Evolutionary conservation across 2,113 vertebrate genomes (phyloP).

Genomic region (Megaceryle torquata): DNA sequence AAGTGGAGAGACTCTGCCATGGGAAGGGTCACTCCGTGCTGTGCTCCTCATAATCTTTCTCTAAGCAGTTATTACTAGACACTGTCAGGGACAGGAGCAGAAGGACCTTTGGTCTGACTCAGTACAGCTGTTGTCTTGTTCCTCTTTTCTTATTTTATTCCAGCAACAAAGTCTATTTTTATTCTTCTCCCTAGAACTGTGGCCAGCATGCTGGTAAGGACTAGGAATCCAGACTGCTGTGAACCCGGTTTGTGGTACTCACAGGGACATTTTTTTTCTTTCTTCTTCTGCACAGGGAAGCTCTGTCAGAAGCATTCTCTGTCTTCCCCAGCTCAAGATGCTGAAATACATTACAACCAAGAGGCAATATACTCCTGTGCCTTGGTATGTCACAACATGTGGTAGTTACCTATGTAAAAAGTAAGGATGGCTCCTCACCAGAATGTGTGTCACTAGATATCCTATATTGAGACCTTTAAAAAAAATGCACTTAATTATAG

Average conservation of each 20-base stretch:
- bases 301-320: not conserved
- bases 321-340: not conserved
- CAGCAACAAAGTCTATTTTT: conserved; percentile 43
- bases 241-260: not conserved
- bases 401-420: not conserved
- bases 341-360: not conserved
- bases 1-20: not conserved
- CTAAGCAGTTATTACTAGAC: not conserved
- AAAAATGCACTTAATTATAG: not conserved
- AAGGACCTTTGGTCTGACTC: conserved; percentile 19
- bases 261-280: not conserved
- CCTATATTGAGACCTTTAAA: not conserved
- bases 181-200: conserved; percentile 4
- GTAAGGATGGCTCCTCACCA: not conserved
- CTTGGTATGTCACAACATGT: not conserved
- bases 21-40: not conserved
- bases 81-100: conserved; percentile 15
- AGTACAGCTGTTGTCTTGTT: conserved; percentile 42
- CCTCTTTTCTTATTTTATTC: conserved; percentile 45
- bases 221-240: conserved; percentile 1
- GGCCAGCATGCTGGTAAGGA: not conserved
- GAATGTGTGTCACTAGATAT: not conserved
- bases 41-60: not conserved
- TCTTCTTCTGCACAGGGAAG: not conserved
- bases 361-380: not conserved